Evolutionary conservation across 2,888 invertebrate genomes (phyloP), one percentile per base, ranked within the genome.

Genomic region (Philonicus albiceps): DNA sequence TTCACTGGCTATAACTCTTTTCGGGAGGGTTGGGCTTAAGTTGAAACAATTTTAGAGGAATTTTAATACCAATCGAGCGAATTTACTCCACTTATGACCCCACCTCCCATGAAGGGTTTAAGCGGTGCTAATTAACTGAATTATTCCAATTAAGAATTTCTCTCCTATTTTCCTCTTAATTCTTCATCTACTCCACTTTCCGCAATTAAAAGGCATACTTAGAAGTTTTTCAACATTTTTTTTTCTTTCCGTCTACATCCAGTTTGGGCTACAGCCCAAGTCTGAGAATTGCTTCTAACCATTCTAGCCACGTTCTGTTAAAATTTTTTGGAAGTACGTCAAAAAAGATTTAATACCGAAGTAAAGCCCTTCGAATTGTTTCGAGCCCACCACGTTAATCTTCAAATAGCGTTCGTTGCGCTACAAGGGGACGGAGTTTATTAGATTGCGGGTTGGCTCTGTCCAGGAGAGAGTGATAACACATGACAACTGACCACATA

Each of bases 401-500:
- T 80, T 53, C 49, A 80, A 80, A 80, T 80, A 16, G 80, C 27
- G 19, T 49, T 16, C n/a, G 80, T 53, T 49, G 40, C 30, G 7
- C 40, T 53, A 2, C 16, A 16, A 80, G 49, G 80, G 80, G 80
- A 16, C 22, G 40, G 40, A 53, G 40, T 40, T 76, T 43, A 80
- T 80, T 80, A 49, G 27, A 80, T 80, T 80, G 80, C 53, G 8
- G 2, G 11, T 22, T n/a, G 22, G 11, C 64, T 3, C 64, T 64
- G 64, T 43, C 27, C 53, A 13, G 30, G 30, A n/a, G 30, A n/a
- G 49, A 80, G 49, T 49, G 80, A 80, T 80, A 30, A 80, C 49
- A 80, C 80, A 80, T 49, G 80, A 53, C 80, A 80, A 80, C 30
- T 80, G 80, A 80, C 80, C 80, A 53, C 80, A 43, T 1, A 43